Conservation (phyloP, 2,888 invertebrate species). For the Cheilosia vernalis region DNA sequence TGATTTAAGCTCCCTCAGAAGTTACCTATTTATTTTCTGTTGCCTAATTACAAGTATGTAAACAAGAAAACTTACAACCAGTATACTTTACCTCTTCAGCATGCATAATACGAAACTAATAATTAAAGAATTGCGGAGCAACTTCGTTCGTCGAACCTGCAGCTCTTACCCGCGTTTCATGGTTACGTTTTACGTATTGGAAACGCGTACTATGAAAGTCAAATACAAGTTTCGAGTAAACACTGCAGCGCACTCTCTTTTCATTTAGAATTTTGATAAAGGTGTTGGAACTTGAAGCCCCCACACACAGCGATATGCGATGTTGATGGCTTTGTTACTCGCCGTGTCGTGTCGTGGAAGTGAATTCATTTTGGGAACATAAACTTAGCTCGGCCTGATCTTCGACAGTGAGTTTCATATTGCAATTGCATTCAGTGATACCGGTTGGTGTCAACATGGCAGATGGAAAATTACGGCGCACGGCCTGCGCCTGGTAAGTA, state of each 20-base stretch:
- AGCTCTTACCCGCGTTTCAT: constrained; percentile 14
- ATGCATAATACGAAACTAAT: constrained; percentile 59
- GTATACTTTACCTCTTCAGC: constrained; percentile 17
- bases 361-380: constrained; percentile 30
- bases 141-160: constrained; percentile 36
- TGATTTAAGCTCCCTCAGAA: constrained; percentile 3
- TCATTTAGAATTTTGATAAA: constrained; percentile 47
- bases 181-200: constrained; percentile 44
- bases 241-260: constrained; percentile 25
- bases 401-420: constrained; percentile 46
- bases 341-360: constrained; percentile 11
- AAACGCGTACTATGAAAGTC: constrained; percentile 37
- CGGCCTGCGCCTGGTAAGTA: constrained; percentile 35
- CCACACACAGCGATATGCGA: neutral
- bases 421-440: constrained; percentile 28
- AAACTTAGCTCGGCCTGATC: constrained; percentile 25
- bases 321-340: constrained; percentile 9
- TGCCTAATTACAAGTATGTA: constrained; percentile 60
- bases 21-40: constrained; percentile 25
- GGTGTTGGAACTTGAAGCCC: constrained; percentile 20
- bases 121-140: constrained; percentile 64
- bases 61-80: constrained; percentile 37
- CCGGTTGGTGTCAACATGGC: constrained; percentile 53
- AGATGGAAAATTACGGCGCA: constrained; percentile 16
- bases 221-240: constrained; percentile 16